A percentile compares a stretch with the other conserved stretches of the same genome.
Evolutionary conservation across 1,140 invertebrate genomes (phyloP).

Genomic region (Pseudomyrmex cubaensis): DNA sequence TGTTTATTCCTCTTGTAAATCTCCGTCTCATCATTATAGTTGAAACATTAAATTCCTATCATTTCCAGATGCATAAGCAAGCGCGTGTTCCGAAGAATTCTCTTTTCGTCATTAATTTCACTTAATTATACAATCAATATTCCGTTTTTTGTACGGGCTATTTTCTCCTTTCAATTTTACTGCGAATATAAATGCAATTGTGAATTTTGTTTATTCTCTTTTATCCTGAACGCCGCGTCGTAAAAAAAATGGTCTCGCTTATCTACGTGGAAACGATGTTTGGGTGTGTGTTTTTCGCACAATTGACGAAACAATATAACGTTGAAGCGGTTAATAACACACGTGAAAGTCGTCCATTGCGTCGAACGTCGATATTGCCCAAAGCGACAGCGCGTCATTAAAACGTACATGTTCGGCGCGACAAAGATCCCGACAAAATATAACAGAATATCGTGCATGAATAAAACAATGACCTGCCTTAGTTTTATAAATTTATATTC

Average conservation of each 20-base stretch:
- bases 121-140: constrained; percentile 31
- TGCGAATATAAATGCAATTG: not conserved
- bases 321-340: constrained; percentile 28
- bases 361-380: constrained; percentile 39
- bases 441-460: not conserved
- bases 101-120: constrained; percentile 4
- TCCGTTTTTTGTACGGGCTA: not conserved
- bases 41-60: constrained; percentile 40
- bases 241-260: constrained; percentile 38
- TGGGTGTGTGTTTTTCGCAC: constrained; percentile 20
- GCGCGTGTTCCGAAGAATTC: constrained; percentile 14
- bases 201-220: not conserved
- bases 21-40: constrained; percentile 19
- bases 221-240: not conserved
- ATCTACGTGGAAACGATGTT: constrained; percentile 44
- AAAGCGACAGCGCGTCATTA: not conserved
- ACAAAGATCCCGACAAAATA: not conserved
- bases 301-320: constrained; percentile 25
- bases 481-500: not conserved
- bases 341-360: constrained; percentile 31
- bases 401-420: not conserved
- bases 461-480: not conserved
- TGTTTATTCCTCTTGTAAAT: not conserved
- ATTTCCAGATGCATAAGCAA: constrained; percentile 53
- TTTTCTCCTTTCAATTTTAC: not conserved